Conservation (phyloP, 1,140 invertebrate genomes). For the Drosophila busckii region DNA sequence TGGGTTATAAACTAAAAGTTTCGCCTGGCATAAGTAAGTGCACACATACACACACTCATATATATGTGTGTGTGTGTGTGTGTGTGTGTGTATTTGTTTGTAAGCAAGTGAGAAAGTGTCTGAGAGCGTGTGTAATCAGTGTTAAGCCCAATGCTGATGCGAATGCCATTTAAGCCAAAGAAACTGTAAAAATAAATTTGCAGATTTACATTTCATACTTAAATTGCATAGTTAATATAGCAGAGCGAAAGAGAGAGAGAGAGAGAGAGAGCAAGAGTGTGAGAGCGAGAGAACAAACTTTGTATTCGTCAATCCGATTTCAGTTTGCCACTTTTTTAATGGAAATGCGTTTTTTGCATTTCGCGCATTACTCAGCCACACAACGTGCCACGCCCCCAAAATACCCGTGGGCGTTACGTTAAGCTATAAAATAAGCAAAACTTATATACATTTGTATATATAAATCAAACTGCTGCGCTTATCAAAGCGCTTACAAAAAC, state of each 20-base stretch:
- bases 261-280: too few species aligned
- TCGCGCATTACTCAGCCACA: conserved; percentile 7
- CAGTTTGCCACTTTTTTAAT: conserved; percentile 10
- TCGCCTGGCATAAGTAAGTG: conserved; percentile 34
- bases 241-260: too few species aligned
- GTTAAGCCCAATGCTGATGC: conserved; percentile 33
- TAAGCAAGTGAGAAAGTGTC: conserved; percentile 43
- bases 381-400: conserved; percentile 12
- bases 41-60: not conserved
- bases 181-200: not conserved
- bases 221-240: too few species aligned
- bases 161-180: conserved; percentile 1
- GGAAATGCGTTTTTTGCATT: conserved; percentile 12
- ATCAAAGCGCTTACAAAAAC: conserved; percentile 21
- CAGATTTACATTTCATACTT: too few species aligned
- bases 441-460: not conserved
- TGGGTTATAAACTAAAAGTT: conserved; percentile 52
- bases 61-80: not conserved
- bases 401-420: conserved; percentile 10
- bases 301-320: conserved; percentile 2
- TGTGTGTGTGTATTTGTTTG: conserved; percentile 7
- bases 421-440: conserved; percentile 13
- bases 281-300: too few species aligned
- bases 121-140: conserved; percentile 42
- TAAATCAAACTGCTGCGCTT: conserved; percentile 24